A percentile compares a stretch with the other conserved stretches of the same genome.
These are phyloP conservation scores for Nomada hirtipes DNA, from an alignment of 2,888 invertebrate species.

Conservation along the genomic window DNA sequence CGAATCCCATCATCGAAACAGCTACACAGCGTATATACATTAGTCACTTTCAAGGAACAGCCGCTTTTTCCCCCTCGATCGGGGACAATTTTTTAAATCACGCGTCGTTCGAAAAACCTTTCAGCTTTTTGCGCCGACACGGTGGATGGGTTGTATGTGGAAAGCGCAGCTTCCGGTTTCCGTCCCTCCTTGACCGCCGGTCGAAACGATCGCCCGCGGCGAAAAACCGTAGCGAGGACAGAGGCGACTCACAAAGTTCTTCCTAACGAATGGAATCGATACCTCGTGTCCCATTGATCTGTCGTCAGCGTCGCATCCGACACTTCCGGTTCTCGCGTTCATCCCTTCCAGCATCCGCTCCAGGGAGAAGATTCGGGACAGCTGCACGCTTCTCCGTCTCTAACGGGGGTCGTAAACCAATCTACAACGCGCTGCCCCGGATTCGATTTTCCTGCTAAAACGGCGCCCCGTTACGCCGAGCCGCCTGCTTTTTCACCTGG, in stretches of 20 bases:
- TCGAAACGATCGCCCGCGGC: constrained; percentile 29
- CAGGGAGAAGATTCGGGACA: not conserved
- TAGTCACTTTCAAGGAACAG: not conserved
- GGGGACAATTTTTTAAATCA: not conserved
- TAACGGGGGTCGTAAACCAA: constrained; percentile 49
- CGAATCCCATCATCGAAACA: not conserved
- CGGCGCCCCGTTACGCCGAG: not conserved
- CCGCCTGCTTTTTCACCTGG: not conserved
- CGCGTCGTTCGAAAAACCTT: not conserved
- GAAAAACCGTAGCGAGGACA: constrained; percentile 20
- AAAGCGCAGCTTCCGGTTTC: constrained; percentile 10
- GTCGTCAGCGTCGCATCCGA: not conserved
- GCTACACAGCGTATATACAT: not conserved
- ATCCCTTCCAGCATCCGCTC: constrained; percentile 36
- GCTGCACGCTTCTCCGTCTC: constrained; percentile 48
- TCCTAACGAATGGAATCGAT: constrained; percentile 56
- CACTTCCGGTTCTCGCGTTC: constrained; percentile 18
- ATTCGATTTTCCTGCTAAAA: constrained; percentile 38
- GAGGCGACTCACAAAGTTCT: constrained; percentile 46
- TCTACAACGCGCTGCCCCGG: constrained; percentile 43
- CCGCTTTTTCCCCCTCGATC: not conserved
- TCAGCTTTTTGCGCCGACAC: not conserved
- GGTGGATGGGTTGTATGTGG: not conserved
- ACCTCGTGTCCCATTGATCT: constrained; percentile 42
- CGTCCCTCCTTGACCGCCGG: not conserved